A percentile compares a stretch with the other conserved stretches of the same genome.
These are phyloP conservation scores for Dusona sp. DNA, from an alignment of 2,888 invertebrate genomes.

Conservation along the genomic window DNA sequence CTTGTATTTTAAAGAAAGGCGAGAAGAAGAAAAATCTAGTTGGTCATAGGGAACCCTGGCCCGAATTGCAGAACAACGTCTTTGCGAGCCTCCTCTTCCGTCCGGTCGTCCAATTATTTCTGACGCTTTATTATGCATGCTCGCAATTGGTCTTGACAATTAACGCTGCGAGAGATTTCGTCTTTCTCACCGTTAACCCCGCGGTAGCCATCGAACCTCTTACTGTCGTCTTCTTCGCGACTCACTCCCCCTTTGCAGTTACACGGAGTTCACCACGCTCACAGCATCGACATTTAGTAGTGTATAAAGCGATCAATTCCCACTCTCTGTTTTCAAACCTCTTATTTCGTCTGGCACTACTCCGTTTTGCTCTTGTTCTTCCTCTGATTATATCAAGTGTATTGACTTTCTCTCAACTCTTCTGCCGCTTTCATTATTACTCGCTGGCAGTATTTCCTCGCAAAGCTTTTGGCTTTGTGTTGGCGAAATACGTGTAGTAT, in stretches of 20 bases:
- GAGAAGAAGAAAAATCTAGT: slow-evolving; percentile 14
- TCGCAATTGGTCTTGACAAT: slow-evolving; percentile 78
- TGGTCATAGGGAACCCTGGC: slow-evolving; percentile 56
- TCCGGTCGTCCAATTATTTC: slow-evolving; percentile 80
- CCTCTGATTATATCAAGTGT: slow-evolving; percentile 40
- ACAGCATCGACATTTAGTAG: slow-evolving; percentile 24
- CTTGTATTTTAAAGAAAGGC: neutral
- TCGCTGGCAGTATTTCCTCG: neutral
- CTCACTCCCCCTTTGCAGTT: slow-evolving; percentile 39
- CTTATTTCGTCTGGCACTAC: slow-evolving; percentile 32
- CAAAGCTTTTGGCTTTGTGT: slow-evolving; percentile 48
- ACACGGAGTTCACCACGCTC: slow-evolving; percentile 50
- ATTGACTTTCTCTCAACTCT: slow-evolving; percentile 47
- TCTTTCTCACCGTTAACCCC: slow-evolving; percentile 70
- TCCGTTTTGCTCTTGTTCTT: slow-evolving; percentile 32
- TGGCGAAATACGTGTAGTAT: slow-evolving; percentile 27
- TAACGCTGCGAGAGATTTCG: slow-evolving; percentile 72
- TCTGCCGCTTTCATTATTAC: slow-evolving; percentile 21
- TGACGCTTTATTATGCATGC: slow-evolving; percentile 72
- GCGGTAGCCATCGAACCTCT: slow-evolving; percentile 65
- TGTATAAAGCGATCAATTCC: slow-evolving; percentile 55
- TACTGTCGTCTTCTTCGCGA: slow-evolving; percentile 42
- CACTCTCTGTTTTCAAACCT: slow-evolving; percentile 57
- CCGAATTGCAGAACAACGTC: slow-evolving; percentile 66
- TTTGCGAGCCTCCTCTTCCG: slow-evolving; percentile 71